Conservation (phyloP, 37 sponge, comb jelly and placozoan genomes). For the Tethya wilhelma region DNA sequence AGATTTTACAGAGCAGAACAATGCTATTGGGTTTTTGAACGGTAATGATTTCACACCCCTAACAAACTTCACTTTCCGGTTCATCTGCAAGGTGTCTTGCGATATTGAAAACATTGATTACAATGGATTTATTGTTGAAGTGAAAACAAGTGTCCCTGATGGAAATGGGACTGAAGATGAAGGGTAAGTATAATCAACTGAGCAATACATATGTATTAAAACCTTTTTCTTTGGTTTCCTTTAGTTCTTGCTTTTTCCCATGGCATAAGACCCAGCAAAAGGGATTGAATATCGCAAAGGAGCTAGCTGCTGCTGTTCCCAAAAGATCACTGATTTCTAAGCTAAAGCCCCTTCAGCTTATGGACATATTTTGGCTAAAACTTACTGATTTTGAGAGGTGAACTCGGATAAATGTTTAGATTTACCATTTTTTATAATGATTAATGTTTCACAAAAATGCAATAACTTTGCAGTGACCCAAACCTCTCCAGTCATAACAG, state of each 20-base stretch:
- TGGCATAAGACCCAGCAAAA: slow-evolving; percentile 11
- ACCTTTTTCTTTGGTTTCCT: no score
- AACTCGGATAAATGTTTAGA: background rate
- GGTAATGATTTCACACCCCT: background rate
- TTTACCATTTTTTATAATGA: background rate
- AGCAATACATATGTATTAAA: no score
- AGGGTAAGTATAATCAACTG: background rate
- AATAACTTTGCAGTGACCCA: background rate
- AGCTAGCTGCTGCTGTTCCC: background rate
- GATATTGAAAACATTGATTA: background rate
- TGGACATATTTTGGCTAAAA: background rate
- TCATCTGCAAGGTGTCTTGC: background rate
- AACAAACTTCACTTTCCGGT: slow-evolving; percentile 2
- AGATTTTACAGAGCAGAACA: slow-evolving; percentile 1
- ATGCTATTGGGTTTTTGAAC: background rate
- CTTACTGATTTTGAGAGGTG: background rate
- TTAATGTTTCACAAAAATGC: background rate
- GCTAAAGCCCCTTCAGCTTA: background rate
- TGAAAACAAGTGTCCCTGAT: background rate
- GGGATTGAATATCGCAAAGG: background rate
- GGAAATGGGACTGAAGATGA: background rate
- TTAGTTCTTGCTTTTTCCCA: background rate
- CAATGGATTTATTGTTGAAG: slow-evolving; percentile 8
- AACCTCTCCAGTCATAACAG: background rate
- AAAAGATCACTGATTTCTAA: background rate